Percentiles rank a stretch among this genome's conserved stretches.
Conservation (phyloP, 1,140 invertebrate genomes). For the Harpegnathos saltator region DNA sequence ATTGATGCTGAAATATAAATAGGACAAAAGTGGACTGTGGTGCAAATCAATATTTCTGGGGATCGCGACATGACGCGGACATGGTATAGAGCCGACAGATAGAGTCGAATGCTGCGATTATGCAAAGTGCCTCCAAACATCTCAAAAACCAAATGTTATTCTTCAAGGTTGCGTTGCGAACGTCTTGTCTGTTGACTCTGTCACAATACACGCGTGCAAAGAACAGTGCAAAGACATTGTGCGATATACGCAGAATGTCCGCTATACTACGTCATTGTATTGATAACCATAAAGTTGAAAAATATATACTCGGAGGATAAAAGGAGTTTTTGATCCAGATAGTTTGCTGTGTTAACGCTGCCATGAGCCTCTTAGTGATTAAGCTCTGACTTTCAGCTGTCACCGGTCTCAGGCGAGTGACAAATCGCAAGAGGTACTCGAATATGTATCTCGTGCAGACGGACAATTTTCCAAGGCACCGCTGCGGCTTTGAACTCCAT, state of each 20-base stretch:
- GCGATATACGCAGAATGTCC: not conserved
- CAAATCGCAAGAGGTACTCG: constrained; percentile 91
- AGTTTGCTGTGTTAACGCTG: constrained; percentile 89
- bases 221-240: not conserved
- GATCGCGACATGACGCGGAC: constrained; percentile 38
- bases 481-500: constrained; percentile 86
- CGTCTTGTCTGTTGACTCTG: too few relatives aligned
- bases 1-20: constrained; percentile 67
- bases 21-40: constrained; percentile 34
- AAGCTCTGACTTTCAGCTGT: constrained; percentile 86
- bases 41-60: constrained; percentile 65
- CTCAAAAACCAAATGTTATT: constrained; percentile 34
- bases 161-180: not conserved
- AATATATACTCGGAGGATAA: constrained; percentile 85
- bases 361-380: constrained; percentile 88
- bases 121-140: constrained; percentile 4
- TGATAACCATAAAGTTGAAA: not conserved
- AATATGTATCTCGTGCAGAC: constrained; percentile 88
- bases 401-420: constrained; percentile 89
- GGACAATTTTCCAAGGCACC: constrained; percentile 88
- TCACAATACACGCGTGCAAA: too few relatives aligned
- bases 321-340: constrained; percentile 86
- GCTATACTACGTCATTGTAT: not conserved
- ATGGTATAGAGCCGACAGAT: constrained; percentile 17
- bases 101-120: not conserved